Conservation (phyloP, 2,888 invertebrate species). For the Colletes collaris region DNA sequence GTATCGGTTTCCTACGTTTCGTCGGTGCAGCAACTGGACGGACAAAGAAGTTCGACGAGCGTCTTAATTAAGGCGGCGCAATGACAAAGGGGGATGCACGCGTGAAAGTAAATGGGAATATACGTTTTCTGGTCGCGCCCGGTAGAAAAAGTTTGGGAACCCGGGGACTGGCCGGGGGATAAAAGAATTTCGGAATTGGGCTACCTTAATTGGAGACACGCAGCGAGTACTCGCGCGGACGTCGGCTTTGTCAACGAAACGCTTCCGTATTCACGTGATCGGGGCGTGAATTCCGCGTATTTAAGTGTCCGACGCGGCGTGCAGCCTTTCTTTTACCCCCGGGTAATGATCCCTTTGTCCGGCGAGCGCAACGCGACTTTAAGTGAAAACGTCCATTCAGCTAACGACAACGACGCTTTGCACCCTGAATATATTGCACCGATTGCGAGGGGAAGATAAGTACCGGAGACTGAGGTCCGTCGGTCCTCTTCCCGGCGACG, state of each 20-base stretch:
- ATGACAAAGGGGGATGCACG: constrained; percentile 32
- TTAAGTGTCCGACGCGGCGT: constrained; percentile 77
- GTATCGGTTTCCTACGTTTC: constrained; percentile 18
- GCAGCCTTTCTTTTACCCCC: constrained; percentile 72
- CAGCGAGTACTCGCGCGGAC: constrained; percentile 20
- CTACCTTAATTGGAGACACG: constrained; percentile 67
- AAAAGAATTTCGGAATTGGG: constrained; percentile 64
- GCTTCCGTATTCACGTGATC: constrained; percentile 75
- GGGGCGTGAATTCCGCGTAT: constrained; percentile 80
- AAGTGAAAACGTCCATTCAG: constrained; percentile 79
- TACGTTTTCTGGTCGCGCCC: neutral
- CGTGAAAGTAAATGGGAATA: neutral
- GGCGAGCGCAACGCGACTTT: constrained; percentile 73
- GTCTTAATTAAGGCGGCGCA: constrained; percentile 47
- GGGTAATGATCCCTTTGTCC: constrained; percentile 81
- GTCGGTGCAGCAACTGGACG: neutral
- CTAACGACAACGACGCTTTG: constrained; percentile 76
- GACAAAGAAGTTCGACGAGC: constrained; percentile 9
- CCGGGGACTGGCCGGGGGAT: neutral
- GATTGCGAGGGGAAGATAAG: constrained; percentile 79
- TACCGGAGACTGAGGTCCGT: constrained; percentile 69
- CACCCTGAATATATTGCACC: constrained; percentile 79
- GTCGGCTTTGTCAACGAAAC: constrained; percentile 46
- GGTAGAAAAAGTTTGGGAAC: neutral
- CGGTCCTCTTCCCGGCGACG: constrained; percentile 53